Evolutionary conservation across 2,888 invertebrate genomes (phyloP), one percentile per base, ranked within the genome.

Genomic region (Melieria crassipennis): DNA sequence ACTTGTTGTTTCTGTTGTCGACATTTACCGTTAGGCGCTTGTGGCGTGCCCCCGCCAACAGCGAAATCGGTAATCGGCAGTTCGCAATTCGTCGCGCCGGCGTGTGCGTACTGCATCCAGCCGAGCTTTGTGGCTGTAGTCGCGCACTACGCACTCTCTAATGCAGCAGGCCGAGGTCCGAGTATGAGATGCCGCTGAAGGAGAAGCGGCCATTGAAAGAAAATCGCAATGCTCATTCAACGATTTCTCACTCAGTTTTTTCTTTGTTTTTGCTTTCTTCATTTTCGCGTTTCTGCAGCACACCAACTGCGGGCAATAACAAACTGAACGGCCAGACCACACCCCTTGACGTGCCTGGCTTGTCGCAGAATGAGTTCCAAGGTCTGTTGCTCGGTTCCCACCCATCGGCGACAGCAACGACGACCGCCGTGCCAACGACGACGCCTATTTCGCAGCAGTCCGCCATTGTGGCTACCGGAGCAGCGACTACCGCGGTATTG

Each of bases 361-460:
- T 87, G 86, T 87, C 87, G 84, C 87, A 87, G 83, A 87, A 87
- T 86, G 87, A 87, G 84, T 87, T 87, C 81, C 87, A 87, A 86
- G 87, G 87, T 83, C 83, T 87, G 82, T 81, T 87, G 80, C 86
- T 87, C 80, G 87, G 87, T 82, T 84, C 87, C 82, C 87, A 87
- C 86, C 86, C 87, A 84, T 85, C 86, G 74, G 84, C 86, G 67
- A 77, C 81, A 63, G 79, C 84, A 72, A 76, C 82, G 60, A 74
- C 78, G 58, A 71, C 75, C 55, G 77, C 80, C 79, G 83, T 71
- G 69, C 42, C 75, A 75, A 71, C 80, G 79, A 0, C 81, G 78
- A 0, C 79, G 78, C 0, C 79, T 77, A 0, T 79, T 76, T 0
- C 83, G 76, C 85, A 83, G 74, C 79, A 84, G 78, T 84, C 84